Evolutionary conservation across 2,888 invertebrate genomes (phyloP), one percentile per base, ranked within the genome.

Genomic region (Drosophila crucigera): DNA sequence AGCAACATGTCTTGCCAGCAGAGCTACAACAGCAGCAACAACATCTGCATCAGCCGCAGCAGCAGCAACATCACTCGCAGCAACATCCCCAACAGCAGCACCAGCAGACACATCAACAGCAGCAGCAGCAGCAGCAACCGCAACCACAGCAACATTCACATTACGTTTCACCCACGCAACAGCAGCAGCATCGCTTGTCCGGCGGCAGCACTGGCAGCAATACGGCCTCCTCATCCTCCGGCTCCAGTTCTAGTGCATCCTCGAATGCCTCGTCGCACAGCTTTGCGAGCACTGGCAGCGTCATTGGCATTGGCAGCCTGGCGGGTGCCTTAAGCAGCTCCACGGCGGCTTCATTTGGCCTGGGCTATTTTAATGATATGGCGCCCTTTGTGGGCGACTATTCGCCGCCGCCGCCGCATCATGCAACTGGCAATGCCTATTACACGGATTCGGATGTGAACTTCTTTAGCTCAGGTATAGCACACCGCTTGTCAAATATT

Each of bases 381-480:
- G 80, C 92, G 74, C 91, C 92, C 43, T 93, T 92, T 82, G 90
- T 89, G 64, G 92, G 92, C 62, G 93, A 93, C 72, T 93, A 91
- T 78, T 84, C 91, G 77, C 92, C 70, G 47, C 43, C 78, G 35
- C 78, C 78, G 31, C 76, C 66, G 56, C 82, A 73, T 39, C 74
- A 72, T 25, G 47, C 58, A 58, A 68, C 70, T 52, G 82, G 61
- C 81, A 92, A 82, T 84, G 88, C 91, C 56, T 93, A 91, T 66
- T 93, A 93, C 74, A 93, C 93, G 77, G 93, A 93, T 70, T 91
- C 93, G 80, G 93, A 93, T 91, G 91, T 93, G 60, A 93, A 93
- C 85, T 92, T 93, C 85, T 93, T 92, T 77, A 93, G 92, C 83
- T 91, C 92, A 92, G 92, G 92, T 92, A 91, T 84, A 82, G 37